Conservation (phyloP, 1,140 invertebrate genomes). For the Drosophila subobscura region DNA sequence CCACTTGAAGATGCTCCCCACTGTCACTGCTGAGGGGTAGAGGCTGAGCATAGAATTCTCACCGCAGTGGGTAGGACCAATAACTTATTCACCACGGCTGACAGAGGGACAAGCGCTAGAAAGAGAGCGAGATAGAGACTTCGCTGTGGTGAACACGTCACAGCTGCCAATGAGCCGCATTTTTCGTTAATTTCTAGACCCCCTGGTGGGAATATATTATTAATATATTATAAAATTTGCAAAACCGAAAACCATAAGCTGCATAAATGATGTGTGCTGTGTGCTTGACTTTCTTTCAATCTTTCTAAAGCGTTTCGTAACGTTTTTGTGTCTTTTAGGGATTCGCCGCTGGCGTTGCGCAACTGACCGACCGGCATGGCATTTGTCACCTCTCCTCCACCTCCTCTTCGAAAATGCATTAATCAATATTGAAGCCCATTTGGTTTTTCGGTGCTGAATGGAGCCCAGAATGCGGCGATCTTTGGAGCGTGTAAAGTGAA, state of each 20-base stretch:
- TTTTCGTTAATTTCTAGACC: slow-evolving; percentile 8
- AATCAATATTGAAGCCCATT: slow-evolving; percentile 53
- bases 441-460: slow-evolving; percentile 11
- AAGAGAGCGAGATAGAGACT: no score
- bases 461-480: slow-evolving; percentile 48
- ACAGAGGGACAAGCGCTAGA: no score
- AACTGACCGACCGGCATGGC: slow-evolving; percentile 35
- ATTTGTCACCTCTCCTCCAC: slow-evolving; percentile 23
- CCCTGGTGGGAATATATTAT: slow-evolving; percentile 6
- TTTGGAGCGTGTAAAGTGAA: slow-evolving; percentile 59
- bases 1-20: neutral
- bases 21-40: no score
- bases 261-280: slow-evolving; percentile 22
- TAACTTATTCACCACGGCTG: no score
- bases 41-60: no score
- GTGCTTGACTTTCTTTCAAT: slow-evolving; percentile 58
- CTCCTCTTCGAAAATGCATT: slow-evolving; percentile 44
- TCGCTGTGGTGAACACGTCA: no score
- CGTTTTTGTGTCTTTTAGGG: slow-evolving; percentile 32
- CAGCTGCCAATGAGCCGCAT: neutral
- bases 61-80: no score
- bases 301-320: slow-evolving; percentile 49
- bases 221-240: slow-evolving; percentile 54
- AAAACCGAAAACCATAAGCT: slow-evolving; percentile 39
- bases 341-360: slow-evolving; percentile 57